Evolutionary conservation across 1,140 invertebrate genomes (phyloP).

Genomic region (Magallana gigas): DNA sequence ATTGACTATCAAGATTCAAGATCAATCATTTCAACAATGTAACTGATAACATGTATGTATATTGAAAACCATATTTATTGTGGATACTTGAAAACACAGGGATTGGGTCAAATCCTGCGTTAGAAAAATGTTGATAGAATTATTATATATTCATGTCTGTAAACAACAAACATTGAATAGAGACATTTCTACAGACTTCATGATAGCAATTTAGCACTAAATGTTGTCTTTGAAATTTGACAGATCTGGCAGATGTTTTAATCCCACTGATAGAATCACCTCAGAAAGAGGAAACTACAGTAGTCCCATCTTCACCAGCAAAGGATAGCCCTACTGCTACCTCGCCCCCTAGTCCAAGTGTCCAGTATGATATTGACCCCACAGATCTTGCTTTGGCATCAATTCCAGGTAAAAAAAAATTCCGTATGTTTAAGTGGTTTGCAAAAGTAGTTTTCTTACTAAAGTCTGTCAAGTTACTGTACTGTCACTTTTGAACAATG

Average conservation of each 20-base stretch:
- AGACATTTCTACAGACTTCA: too few species aligned
- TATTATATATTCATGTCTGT: too few species aligned
- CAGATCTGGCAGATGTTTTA: not conserved
- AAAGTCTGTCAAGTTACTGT: not conserved
- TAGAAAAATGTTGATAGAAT: too few species aligned
- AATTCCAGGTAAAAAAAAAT: not conserved
- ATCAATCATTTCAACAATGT: too few species aligned
- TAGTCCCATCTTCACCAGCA: not conserved
- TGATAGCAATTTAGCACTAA: too few species aligned
- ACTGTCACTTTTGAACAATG: not conserved
- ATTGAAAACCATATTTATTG: too few species aligned
- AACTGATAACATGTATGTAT: too few species aligned
- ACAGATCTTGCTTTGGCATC: not conserved
- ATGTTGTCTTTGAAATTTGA: too few species aligned
- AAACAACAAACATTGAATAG: too few species aligned
- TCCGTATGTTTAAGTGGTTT: not conserved
- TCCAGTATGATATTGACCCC: slow-evolving; percentile 5
- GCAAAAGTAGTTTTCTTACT: not conserved
- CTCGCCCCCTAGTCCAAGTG: not conserved
- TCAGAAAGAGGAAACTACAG: not conserved
- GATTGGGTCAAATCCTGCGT: too few species aligned
- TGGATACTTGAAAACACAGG: too few species aligned
- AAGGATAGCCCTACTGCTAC: not conserved
- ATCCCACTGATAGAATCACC: not conserved
- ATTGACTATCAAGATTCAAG: too few species aligned